Conservation (phyloP, 2,797 vertebrate genomes). For the Hemibagrus guttatus region DNA sequence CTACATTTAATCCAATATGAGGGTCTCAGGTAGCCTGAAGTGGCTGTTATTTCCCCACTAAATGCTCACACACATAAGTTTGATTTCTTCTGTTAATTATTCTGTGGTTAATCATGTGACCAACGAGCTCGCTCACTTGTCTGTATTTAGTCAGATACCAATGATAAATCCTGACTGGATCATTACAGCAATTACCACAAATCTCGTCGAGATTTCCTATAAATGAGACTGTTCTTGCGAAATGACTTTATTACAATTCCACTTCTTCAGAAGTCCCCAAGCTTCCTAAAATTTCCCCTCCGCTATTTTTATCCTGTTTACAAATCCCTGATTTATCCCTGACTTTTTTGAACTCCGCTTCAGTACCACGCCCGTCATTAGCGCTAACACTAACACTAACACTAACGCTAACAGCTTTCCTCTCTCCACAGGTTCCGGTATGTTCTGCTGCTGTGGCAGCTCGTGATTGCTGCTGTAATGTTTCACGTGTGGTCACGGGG, state of each 20-base stretch:
- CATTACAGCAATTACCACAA: neutral
- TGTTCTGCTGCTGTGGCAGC: constrained; percentile 33
- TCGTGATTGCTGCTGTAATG: constrained; percentile 22
- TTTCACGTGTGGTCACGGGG: constrained; percentile 38
- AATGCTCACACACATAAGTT: neutral
- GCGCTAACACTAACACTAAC: neutral
- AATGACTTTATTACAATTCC: neutral
- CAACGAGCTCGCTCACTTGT: neutral
- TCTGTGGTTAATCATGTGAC: neutral
- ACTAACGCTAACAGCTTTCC: constrained; percentile 1
- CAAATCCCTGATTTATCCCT: neutral
- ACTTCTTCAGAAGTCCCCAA: neutral
- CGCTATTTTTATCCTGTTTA: constrained; percentile 22
- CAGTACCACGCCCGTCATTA: constrained; percentile 23
- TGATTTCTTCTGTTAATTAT: neutral
- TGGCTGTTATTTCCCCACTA: neutral
- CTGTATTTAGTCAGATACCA: neutral
- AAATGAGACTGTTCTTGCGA: neutral
- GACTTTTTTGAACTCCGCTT: neutral
- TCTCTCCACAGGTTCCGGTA: neutral
- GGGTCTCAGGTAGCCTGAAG: neutral
- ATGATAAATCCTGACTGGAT: neutral
- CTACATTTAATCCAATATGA: neutral
- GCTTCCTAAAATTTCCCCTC: neutral
- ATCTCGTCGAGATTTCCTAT: neutral